These are phyloP conservation scores for Centropyge bicolor DNA, from an alignment of 2,797 vertebrate genomes.

Conservation along the genomic window DNA sequence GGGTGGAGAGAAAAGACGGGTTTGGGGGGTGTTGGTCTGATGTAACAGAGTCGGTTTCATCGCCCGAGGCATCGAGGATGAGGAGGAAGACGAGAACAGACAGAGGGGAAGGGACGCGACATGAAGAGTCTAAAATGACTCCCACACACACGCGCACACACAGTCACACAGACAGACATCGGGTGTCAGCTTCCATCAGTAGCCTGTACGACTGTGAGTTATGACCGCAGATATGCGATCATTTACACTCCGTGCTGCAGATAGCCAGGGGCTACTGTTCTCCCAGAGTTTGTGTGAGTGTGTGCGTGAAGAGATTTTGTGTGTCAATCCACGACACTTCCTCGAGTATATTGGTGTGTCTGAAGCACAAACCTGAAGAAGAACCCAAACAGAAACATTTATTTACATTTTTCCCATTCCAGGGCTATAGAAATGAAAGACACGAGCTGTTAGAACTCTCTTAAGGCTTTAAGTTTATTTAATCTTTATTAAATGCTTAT, in stretches of 20 bases:
- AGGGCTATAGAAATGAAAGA: not conserved
- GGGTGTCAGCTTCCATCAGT: constrained; percentile 69
- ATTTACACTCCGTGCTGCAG: constrained; percentile 70
- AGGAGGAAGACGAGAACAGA: constrained; percentile 47
- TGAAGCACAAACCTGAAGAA: not conserved
- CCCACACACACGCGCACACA: constrained; percentile 25
- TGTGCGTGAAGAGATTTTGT: not conserved
- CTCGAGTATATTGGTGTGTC: not conserved
- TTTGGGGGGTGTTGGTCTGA: constrained; percentile 45
- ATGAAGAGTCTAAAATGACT: constrained; percentile 72
- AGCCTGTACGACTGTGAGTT: constrained; percentile 71
- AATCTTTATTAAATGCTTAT: not conserved
- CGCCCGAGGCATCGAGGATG: constrained; percentile 69
- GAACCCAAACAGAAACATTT: not conserved
- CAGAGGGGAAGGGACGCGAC: constrained; percentile 62
- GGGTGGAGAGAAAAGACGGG: constrained; percentile 26
- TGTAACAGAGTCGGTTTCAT: constrained; percentile 83
- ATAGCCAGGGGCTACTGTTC: constrained; percentile 50
- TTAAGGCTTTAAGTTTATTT: not conserved
- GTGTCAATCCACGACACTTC: constrained; percentile 10
- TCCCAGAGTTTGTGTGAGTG: constrained; percentile 7
- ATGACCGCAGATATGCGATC: constrained; percentile 73
- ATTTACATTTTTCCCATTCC: not conserved
- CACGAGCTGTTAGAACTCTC: not conserved
- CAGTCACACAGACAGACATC: constrained; percentile 36